A percentile compares a stretch with the other conserved stretches of the same genome.
These are phyloP conservation scores for Penaeus chinensis DNA, from an alignment of 1,140 invertebrate genomes.

Conservation along the genomic window DNA sequence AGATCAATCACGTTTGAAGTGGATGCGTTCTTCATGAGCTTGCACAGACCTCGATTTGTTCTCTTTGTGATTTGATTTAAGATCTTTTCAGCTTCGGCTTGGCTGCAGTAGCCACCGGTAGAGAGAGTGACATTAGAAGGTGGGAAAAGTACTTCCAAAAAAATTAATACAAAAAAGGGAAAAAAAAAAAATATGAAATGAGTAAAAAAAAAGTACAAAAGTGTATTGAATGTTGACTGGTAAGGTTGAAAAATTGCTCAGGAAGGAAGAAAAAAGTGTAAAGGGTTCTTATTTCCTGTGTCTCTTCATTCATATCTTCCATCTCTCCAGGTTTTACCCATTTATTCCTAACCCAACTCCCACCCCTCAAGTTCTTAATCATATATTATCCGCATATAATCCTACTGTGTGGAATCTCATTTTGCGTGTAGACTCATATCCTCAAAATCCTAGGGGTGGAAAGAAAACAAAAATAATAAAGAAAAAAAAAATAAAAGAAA, in stretches of 20 bases:
- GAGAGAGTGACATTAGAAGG: constrained; percentile 33
- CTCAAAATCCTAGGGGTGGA: too few species aligned
- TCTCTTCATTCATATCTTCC: too few species aligned
- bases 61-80: constrained; percentile 63
- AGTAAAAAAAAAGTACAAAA: constrained; percentile 5
- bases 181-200: not conserved
- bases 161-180: not conserved
- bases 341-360: too few species aligned
- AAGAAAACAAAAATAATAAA: too few species aligned
- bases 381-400: too few species aligned
- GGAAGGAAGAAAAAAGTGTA: too few species aligned
- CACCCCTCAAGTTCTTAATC: too few species aligned
- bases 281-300: too few species aligned
- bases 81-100: constrained; percentile 64
- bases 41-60: constrained; percentile 59
- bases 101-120: constrained; percentile 56
- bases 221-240: not conserved
- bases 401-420: too few species aligned
- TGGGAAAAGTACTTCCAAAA: constrained; percentile 1
- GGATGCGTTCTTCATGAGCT: constrained; percentile 62
- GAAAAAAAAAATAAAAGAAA: too few species aligned
- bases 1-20: constrained; percentile 61
- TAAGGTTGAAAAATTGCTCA: not conserved
- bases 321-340: too few species aligned
- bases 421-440: too few species aligned